phyloP scores from a whole-genome alignment of 1,140 invertebrate species.

The Eriocheir sinensis region DNA sequence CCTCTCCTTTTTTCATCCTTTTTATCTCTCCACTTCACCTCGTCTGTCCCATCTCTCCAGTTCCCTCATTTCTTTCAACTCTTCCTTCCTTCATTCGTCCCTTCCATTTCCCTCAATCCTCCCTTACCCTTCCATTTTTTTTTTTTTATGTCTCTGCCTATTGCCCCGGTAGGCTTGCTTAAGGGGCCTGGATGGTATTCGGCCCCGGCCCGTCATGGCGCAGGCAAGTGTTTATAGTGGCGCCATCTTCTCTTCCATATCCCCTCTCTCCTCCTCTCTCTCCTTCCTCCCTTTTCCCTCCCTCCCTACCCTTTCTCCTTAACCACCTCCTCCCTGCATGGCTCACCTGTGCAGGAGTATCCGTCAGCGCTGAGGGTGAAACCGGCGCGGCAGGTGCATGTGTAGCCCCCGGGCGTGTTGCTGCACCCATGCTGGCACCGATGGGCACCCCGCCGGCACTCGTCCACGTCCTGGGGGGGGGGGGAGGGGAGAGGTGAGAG shows the following conservation, averaged over 20 bases:
- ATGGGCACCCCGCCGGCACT: constrained; percentile 81
- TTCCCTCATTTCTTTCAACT: background rate
- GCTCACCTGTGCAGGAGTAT: constrained; percentile 65
- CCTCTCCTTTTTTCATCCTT: background rate
- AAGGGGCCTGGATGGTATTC: too few relatives aligned
- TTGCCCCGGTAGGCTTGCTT: too few relatives aligned
- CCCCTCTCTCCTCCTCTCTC: background rate
- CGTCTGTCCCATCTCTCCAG: background rate
- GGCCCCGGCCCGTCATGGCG: too few relatives aligned
- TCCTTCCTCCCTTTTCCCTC: background rate
- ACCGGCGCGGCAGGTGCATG: constrained; percentile 82
- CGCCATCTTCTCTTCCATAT: background rate
- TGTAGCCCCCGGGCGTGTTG: constrained; percentile 83
- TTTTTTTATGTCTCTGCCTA: too few relatives aligned
- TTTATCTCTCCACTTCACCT: background rate
- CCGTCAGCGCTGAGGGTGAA: constrained; percentile 59
- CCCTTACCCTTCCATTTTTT: too few relatives aligned
- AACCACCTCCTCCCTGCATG: background rate
- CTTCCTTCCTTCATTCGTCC: background rate
- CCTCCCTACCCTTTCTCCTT: background rate
- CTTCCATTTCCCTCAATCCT: background rate
- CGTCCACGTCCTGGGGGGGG: constrained; percentile 80
- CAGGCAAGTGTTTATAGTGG: too few relatives aligned
- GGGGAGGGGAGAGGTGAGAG: constrained; percentile 30
- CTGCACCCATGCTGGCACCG: constrained; percentile 83